Evolutionary conservation across 2,888 invertebrate species (phyloP).

Genomic region (Cheilosia vernalis): DNA sequence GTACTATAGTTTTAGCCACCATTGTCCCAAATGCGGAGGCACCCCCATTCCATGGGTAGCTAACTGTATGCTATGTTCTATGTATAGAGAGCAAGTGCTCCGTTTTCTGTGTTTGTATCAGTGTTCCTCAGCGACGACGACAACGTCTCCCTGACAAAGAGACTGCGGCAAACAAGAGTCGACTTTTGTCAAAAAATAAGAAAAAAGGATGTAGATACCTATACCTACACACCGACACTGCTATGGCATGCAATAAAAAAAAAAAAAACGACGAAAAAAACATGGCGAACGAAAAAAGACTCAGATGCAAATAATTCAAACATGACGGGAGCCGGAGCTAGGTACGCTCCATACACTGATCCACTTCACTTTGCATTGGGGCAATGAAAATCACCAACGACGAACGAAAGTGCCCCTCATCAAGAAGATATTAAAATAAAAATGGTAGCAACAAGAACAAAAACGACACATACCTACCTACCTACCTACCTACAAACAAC

Average conservation of each 20-base stretch:
- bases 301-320: constrained; percentile 75
- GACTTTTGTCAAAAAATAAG: constrained; percentile 40
- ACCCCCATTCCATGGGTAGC: constrained; percentile 48
- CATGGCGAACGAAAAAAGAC: constrained; percentile 64
- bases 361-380: constrained; percentile 45
- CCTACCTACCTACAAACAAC: constrained; percentile 33
- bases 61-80: neutral
- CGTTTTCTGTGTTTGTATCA: constrained; percentile 34
- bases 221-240: neutral
- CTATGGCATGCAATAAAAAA: constrained; percentile 18
- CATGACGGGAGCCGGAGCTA: constrained; percentile 50
- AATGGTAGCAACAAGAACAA: constrained; percentile 63
- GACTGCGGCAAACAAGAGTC: constrained; percentile 73
- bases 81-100: constrained; percentile 25
- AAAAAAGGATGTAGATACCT: constrained; percentile 65
- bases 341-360: constrained; percentile 24
- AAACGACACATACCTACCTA: constrained; percentile 27
- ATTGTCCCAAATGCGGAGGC: constrained; percentile 73
- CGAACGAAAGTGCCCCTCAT: constrained; percentile 74
- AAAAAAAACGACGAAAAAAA: constrained; percentile 37
- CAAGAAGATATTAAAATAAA: constrained; percentile 75
- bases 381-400: constrained; percentile 64
- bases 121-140: constrained; percentile 37
- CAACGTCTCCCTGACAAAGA: constrained; percentile 70
- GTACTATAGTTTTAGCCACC: constrained; percentile 70